Conservation (phyloP, 2,888 invertebrate species). For the Neria commutata region DNA sequence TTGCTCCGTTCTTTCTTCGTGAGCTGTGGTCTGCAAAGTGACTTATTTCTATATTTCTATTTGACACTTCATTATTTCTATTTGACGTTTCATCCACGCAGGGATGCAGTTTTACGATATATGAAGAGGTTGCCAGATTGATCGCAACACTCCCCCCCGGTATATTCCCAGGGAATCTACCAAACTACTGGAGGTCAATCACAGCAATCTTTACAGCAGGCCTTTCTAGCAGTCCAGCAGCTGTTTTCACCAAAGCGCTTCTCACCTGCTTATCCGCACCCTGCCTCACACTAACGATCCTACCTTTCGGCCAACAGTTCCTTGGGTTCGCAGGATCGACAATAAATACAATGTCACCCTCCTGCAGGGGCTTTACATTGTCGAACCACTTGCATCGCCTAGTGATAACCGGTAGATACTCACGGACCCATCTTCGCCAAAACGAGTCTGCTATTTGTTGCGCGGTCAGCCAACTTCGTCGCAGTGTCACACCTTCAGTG, state of each 20-base stretch:
- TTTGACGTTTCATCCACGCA: no score
- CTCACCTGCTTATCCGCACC: not conserved
- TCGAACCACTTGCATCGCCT: not conserved
- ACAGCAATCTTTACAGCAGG: not conserved
- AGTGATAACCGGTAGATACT: not conserved
- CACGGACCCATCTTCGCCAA: conserved; percentile 32
- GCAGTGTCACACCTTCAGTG: conserved; percentile 20
- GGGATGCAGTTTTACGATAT: no score
- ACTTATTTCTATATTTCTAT: no score
- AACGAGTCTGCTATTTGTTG: conserved; percentile 28
- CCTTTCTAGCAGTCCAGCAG: not conserved
- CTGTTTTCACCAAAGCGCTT: not conserved
- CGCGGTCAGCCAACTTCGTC: conserved; percentile 25
- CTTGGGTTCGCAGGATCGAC: not conserved
- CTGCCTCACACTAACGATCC: not conserved
- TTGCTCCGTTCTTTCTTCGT: no score
- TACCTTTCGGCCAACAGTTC: not conserved
- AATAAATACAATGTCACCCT: not conserved
- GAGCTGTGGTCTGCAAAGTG: no score
- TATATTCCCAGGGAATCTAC: conserved; percentile 22
- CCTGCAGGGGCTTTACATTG: not conserved
- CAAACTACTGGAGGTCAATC: conserved; percentile 23
- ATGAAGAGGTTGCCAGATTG: no score
- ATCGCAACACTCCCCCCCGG: conserved; percentile 25
- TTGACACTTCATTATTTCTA: no score